Evolutionary conservation across 1,140 invertebrate species (phyloP).

Genomic region (Polypedilum vanderplanki): DNA sequence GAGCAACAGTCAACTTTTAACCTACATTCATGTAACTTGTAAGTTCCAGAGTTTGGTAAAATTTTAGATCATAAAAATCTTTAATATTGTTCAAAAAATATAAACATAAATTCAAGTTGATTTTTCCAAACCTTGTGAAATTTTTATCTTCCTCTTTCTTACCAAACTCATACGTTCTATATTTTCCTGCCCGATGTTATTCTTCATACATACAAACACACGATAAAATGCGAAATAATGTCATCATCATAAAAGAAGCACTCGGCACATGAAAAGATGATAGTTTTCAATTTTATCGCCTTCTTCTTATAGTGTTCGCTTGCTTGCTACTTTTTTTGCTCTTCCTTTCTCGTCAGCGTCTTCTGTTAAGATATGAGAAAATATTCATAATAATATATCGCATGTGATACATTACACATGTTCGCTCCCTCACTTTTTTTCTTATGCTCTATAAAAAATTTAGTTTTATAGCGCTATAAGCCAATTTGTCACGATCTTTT

Average conservation of each 20-base stretch:
- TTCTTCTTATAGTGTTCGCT: background rate
- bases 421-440: conserved; percentile 6
- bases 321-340: background rate
- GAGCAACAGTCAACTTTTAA: no score
- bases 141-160: background rate
- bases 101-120: no score
- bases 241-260: conserved; percentile 18
- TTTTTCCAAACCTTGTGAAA: background rate
- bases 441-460: conserved; percentile 22
- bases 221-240: conserved; percentile 9
- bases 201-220: no score
- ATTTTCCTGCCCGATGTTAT: background rate
- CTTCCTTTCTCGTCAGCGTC: background rate
- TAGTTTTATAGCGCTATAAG: conserved; percentile 20
- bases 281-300: conserved; percentile 14
- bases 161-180: background rate
- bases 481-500: conserved; percentile 26
- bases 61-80: no score
- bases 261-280: background rate
- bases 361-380: background rate
- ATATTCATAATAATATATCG: conserved; percentile 1
- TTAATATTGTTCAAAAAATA: no score
- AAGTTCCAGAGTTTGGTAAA: no score
- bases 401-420: conserved; percentile 27
- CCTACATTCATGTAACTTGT: no score